These are phyloP conservation scores for Patiria miniata DNA, from an alignment of 35 echinoderm and acorn worm species.

Conservation along the genomic window DNA sequence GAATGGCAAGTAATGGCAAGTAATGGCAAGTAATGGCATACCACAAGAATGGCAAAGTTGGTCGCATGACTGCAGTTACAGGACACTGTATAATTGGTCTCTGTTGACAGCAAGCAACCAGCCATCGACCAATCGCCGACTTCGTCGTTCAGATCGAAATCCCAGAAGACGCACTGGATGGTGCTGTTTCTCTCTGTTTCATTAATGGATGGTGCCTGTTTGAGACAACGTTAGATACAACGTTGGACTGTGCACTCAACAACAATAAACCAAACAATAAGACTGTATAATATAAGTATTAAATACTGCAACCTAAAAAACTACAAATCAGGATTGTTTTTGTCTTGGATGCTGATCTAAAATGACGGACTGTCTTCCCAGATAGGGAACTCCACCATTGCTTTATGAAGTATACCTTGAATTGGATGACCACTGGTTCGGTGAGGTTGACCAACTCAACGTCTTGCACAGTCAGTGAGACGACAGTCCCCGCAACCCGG, in stretches of 20 bases:
- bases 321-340: too few relatives aligned
- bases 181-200: neutral
- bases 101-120: slow-evolving; percentile 52
- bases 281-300: too few relatives aligned
- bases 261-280: too few relatives aligned
- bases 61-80: slow-evolving; percentile 90
- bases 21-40: too few relatives aligned
- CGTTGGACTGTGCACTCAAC: too few relatives aligned
- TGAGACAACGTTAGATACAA: too few relatives aligned
- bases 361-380: too few relatives aligned
- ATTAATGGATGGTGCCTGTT: too few relatives aligned
- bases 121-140: slow-evolving; percentile 90
- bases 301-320: too few relatives aligned
- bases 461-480: slow-evolving; percentile 19
- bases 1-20: too few relatives aligned
- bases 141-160: slow-evolving; percentile 68
- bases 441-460: slow-evolving; percentile 16
- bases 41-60: slow-evolving; percentile 91
- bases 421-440: slow-evolving; percentile 31
- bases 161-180: slow-evolving; percentile 83
- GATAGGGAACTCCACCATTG: too few relatives aligned
- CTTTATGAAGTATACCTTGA: neutral
- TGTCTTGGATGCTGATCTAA: too few relatives aligned
- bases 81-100: slow-evolving; percentile 29
- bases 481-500: neutral